These are phyloP conservation scores for Pteropus rufus DNA, from an alignment of 2,797 vertebrate genomes.

Conservation along the genomic window DNA sequence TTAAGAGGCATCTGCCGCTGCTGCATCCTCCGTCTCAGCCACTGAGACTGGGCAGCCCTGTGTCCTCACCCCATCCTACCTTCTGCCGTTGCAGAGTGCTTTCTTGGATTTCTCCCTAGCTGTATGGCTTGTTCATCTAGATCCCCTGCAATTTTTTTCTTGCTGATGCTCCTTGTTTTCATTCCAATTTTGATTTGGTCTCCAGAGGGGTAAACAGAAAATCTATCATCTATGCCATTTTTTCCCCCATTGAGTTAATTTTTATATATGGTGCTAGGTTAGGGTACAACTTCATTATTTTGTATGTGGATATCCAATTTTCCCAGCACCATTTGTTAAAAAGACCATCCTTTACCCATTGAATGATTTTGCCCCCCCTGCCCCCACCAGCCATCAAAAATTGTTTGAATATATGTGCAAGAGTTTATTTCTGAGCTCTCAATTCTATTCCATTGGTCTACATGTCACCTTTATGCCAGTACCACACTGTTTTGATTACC, in stretches of 20 bases:
- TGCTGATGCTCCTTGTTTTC: too few species aligned
- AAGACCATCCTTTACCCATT: background rate
- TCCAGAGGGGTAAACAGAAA: too few species aligned
- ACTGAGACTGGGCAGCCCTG: too few species aligned
- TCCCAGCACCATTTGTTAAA: background rate
- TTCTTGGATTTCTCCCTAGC: too few species aligned
- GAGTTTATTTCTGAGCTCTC: background rate
- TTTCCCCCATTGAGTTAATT: background rate
- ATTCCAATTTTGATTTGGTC: too few species aligned
- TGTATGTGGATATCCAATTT: background rate
- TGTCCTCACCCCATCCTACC: too few species aligned
- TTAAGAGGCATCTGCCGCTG: too few species aligned
- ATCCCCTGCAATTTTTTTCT: too few species aligned
- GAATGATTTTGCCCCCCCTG: background rate
- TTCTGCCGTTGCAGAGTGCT: too few species aligned
- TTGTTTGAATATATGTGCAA: background rate
- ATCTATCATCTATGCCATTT: too few species aligned
- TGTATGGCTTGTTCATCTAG: too few species aligned
- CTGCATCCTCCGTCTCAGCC: too few species aligned
- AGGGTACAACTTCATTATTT: background rate
- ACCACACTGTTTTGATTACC: background rate
- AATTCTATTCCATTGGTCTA: background rate
- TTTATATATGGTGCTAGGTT: background rate
- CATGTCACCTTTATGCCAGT: background rate
- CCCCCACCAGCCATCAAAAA: background rate